phyloP scores from a whole-genome alignment of 1,140 invertebrate species.

The Manduca sexta region DNA sequence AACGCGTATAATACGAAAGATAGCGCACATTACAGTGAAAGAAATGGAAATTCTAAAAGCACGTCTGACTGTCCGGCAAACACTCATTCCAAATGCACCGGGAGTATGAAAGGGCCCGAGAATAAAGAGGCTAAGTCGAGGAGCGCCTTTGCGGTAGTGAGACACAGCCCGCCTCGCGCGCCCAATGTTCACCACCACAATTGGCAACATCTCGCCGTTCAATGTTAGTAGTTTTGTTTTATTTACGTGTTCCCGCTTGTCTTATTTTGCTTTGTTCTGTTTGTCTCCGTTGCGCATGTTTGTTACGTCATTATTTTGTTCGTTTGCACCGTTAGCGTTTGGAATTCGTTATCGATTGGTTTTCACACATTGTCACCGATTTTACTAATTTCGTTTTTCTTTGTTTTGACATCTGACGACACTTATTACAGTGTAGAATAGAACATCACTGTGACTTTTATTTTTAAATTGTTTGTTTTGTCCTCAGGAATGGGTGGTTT shows the following conservation, averaged over 20 bases:
- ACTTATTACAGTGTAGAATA: too few species aligned
- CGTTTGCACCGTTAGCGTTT: background rate
- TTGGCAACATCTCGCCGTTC: constrained; percentile 78
- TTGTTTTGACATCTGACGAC: too few species aligned
- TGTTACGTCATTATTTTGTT: constrained; percentile 5
- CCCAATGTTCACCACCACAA: constrained; percentile 74
- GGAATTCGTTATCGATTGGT: too few species aligned
- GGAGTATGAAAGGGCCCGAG: constrained; percentile 47
- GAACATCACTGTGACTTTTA: too few species aligned
- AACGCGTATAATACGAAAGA: constrained; percentile 74
- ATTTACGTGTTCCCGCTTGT: constrained; percentile 34
- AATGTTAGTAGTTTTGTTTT: constrained; percentile 75
- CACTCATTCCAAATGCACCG: constrained; percentile 61
- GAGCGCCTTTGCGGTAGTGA: constrained; percentile 68
- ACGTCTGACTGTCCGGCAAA: constrained; percentile 51
- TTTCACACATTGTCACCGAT: too few species aligned
- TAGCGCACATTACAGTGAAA: constrained; percentile 64
- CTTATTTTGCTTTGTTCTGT: constrained; percentile 29
- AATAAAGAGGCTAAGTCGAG: constrained; percentile 60
- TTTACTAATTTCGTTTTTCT: too few species aligned
- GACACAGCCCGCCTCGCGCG: constrained; percentile 70
- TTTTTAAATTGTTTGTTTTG: constrained; percentile 16
- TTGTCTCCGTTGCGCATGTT: background rate
- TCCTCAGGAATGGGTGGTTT: constrained; percentile 82
- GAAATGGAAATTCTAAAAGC: constrained; percentile 57